These are phyloP conservation scores for Botia almorhae DNA, from an alignment of 2,797 vertebrate species.

Conservation along the genomic window DNA sequence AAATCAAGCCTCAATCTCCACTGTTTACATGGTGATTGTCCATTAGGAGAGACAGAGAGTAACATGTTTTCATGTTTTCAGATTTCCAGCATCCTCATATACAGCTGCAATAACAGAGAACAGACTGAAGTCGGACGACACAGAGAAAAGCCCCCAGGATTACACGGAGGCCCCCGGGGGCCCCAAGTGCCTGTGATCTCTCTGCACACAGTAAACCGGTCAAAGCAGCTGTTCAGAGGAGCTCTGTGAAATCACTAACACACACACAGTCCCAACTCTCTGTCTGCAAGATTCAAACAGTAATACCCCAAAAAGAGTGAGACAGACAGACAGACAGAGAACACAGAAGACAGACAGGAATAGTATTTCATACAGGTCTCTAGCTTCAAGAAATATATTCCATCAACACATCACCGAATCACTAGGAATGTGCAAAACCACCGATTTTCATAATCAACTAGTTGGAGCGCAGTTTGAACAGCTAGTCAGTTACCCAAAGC, in stretches of 20 bases:
- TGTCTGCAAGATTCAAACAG: conserved; percentile 8
- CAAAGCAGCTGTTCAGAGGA: conserved; percentile 47
- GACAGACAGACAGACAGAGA: neutral
- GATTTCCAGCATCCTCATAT: conserved; percentile 49
- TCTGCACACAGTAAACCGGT: conserved; percentile 40
- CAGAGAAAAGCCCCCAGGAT: conserved; percentile 45
- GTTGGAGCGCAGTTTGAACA: too few relatives aligned
- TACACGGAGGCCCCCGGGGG: conserved; percentile 27
- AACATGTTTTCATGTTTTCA: neutral
- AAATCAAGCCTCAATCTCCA: too few relatives aligned
- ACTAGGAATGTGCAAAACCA: too few relatives aligned
- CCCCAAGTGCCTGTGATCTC: conserved; percentile 42
- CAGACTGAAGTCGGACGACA: conserved; percentile 17
- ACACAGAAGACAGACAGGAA: neutral
- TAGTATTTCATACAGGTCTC: too few relatives aligned
- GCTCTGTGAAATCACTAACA: conserved; percentile 50
- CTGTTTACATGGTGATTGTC: too few relatives aligned
- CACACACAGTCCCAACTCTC: conserved; percentile 29
- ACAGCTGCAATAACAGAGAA: conserved; percentile 74
- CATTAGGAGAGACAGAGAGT: neutral
- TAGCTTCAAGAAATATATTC: too few relatives aligned
- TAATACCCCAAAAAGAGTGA: conserved; percentile 14
- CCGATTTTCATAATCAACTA: too few relatives aligned
- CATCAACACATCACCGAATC: too few relatives aligned
- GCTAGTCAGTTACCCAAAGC: too few relatives aligned